These are phyloP conservation scores for Muntiacus reevesi DNA, from an alignment of 2,113 vertebrate genomes.

Conservation along the genomic window DNA sequence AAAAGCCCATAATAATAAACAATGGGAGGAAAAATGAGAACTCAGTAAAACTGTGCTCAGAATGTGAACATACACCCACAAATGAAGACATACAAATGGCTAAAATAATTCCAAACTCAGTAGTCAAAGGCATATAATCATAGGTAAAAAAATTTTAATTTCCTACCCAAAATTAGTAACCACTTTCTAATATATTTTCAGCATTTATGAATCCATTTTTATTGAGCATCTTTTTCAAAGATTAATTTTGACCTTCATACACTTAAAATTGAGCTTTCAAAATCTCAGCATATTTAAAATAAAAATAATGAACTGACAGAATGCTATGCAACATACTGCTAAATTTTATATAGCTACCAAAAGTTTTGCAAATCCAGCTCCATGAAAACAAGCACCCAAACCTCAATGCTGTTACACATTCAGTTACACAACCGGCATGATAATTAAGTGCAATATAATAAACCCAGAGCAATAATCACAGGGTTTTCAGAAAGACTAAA, in stretches of 20 bases:
- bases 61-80: background rate
- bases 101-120: background rate
- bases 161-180: background rate
- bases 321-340: background rate
- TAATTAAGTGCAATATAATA: background rate
- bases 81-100: background rate
- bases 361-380: background rate
- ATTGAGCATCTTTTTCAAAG: background rate
- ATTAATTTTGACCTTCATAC: background rate
- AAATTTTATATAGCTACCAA: background rate
- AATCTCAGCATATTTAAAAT: background rate
- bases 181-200: background rate
- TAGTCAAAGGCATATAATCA: background rate
- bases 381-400: slow-evolving; percentile 2
- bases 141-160: background rate
- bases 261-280: slow-evolving; percentile 1
- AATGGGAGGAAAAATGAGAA: background rate
- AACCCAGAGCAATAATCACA: background rate
- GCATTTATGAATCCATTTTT: background rate
- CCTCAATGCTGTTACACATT: background rate
- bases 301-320: slow-evolving; percentile 20
- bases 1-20: background rate
- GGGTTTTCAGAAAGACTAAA: background rate
- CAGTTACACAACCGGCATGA: background rate
- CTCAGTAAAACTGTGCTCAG: background rate